These are phyloP conservation scores for Streptopelia turtur DNA, from an alignment of 2,797 vertebrate species.

Conservation along the genomic window DNA sequence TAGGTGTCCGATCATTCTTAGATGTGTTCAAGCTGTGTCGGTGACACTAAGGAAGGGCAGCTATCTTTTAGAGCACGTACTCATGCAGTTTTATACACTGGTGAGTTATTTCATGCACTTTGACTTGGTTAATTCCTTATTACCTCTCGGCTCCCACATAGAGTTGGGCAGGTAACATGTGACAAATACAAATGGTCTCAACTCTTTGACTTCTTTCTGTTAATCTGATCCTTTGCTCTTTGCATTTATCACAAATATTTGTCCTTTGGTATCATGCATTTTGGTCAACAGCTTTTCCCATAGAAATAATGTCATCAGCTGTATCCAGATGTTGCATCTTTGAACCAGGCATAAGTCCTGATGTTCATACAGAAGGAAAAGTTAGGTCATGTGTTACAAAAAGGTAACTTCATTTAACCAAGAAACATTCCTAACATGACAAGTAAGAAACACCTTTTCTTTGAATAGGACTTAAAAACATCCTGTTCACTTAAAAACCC, in stretches of 20 bases:
- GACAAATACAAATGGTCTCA: neutral
- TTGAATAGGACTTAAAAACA: neutral
- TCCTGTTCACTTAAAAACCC: neutral
- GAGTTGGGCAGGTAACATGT: neutral
- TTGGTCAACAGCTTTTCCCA: neutral
- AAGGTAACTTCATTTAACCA: neutral
- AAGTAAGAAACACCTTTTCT: neutral
- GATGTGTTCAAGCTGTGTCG: neutral
- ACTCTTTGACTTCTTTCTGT: neutral
- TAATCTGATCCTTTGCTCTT: neutral
- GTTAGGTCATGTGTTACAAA: neutral
- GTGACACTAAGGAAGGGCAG: neutral
- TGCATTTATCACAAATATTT: neutral
- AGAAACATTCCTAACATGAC: neutral
- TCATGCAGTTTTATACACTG: neutral
- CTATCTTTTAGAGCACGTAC: neutral
- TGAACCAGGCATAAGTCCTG: neutral
- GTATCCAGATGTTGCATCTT: neutral
- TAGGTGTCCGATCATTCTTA: neutral
- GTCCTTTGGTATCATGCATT: neutral
- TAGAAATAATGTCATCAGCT: neutral
- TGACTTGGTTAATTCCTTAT: neutral
- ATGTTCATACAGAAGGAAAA: neutral
- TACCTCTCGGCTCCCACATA: neutral
- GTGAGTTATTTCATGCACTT: neutral